A percentile compares a stretch with the other conserved stretches of the same genome.
Evolutionary conservation across 2,888 invertebrate species (phyloP).

Genomic region (Xanthorhoe designata): DNA sequence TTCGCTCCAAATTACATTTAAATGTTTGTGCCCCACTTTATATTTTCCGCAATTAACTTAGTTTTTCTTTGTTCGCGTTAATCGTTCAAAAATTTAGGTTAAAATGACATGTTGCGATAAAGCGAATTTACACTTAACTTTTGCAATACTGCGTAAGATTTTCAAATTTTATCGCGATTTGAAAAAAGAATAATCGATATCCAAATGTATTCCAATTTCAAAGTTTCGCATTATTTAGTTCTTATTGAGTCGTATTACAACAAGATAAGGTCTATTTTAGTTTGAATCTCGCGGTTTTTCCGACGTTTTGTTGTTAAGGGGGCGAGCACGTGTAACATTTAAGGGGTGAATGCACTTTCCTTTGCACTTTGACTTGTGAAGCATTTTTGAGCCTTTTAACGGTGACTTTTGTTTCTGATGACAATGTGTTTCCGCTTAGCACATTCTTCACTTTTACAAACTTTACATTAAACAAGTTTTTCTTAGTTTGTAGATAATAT

Average conservation of each 20-base stretch:
- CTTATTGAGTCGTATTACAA: constrained; percentile 1
- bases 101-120: constrained; percentile 44
- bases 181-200: background rate
- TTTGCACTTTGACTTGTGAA: constrained; percentile 71
- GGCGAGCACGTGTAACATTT: constrained; percentile 69
- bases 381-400: constrained; percentile 39
- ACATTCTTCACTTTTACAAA: constrained; percentile 20
- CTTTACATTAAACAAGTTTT: no score
- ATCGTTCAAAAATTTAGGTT: constrained; percentile 69
- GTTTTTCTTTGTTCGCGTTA: constrained; percentile 75
- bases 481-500: no score
- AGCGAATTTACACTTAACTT: constrained; percentile 1
- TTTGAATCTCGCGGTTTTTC: constrained; percentile 33
- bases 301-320: constrained; percentile 35
- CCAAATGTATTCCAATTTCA: background rate
- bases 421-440: constrained; percentile 14
- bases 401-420: constrained; percentile 25
- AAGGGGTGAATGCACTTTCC: constrained; percentile 71
- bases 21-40: constrained; percentile 73
- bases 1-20: constrained; percentile 69
- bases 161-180: background rate
- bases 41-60: constrained; percentile 64
- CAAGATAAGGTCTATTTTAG: constrained; percentile 36
- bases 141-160: background rate
- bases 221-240: no score